These are phyloP conservation scores for Platerodrilus igneus DNA, from an alignment of 2,888 invertebrate species.

Conservation along the genomic window DNA sequence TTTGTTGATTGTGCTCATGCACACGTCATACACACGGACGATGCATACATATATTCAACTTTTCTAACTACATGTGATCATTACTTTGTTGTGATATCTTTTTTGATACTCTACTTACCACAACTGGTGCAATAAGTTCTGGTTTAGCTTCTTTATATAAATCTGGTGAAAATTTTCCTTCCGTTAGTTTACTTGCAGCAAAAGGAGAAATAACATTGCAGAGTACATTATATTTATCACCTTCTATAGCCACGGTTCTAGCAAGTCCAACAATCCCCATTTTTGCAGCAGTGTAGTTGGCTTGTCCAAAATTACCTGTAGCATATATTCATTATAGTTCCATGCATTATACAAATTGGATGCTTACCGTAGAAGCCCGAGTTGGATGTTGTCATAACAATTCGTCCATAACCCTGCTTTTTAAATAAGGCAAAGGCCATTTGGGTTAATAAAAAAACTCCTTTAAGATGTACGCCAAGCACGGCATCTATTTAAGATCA, in stretches of 20 bases:
- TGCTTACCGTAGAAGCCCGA: constrained; percentile 80
- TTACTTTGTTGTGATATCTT: too few species aligned
- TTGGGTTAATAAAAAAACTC: constrained; percentile 85
- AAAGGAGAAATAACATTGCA: constrained; percentile 93
- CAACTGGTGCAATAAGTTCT: constrained; percentile 82
- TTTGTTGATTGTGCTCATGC: too few species aligned
- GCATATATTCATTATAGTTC: too few species aligned
- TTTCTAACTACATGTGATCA: too few species aligned
- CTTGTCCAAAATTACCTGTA: constrained; percentile 47
- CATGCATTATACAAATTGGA: too few species aligned
- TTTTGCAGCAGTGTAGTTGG: constrained; percentile 74
- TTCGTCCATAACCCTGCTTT: constrained; percentile 86
- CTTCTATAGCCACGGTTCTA: constrained; percentile 90
- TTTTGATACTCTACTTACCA: too few species aligned
- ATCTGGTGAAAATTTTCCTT: constrained; percentile 89
- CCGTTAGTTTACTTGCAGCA: constrained; percentile 88
- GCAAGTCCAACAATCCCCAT: constrained; percentile 85
- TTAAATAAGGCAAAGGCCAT: constrained; percentile 95
- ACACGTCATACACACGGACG: too few species aligned
- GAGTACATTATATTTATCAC: constrained; percentile 81
- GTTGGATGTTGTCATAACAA: constrained; percentile 92
- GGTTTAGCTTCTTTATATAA: constrained; percentile 83
- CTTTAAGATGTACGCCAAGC: constrained; percentile 88
- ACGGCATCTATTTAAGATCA: constrained; percentile 64
- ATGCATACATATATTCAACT: too few species aligned